Evolutionary conservation across 1,140 invertebrate species (phyloP), one percentile per base, ranked within the genome.

Genomic region (Drosophila sucinea): DNA sequence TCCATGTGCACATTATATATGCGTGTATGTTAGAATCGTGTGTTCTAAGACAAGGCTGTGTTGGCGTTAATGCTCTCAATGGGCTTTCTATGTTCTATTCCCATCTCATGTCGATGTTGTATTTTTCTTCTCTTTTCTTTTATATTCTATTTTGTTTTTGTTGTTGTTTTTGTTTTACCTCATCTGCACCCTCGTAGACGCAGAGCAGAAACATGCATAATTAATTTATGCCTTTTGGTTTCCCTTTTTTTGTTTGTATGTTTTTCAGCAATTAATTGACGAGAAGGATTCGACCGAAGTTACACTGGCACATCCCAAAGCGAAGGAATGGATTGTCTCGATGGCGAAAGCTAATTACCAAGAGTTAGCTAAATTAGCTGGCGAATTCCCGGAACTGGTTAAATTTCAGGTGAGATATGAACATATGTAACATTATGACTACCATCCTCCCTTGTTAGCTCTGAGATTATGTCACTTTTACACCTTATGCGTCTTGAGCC

Each of bases 271-370:
- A 76, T 67, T 90, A 75, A 87, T 90, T 70, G 90, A 91, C 69
- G 87, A 91, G 65, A 91, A 91, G 79, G 78, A 79, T 62, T 69
- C 77, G 38, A 78, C 87, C 23, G 90, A 91, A 70, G 90, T 91
- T 11, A 85, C 80, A 4, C 60, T 91, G 5, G 38, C 83, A 17
- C 91, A 95, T 79, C 93, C 93, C 44, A 96, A 97, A 76, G 95
- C 96, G 67, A 95, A 96, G 79, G 96, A 97, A 92, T 98, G 97
- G 97, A 94, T 97, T 77, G 94, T 98, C 23, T 94, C 95, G 78
- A 95, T 97, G 35, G 95, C 97, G 30, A 94, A 95, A 84, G 95
- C 95, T 47, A 96, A 98, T 89, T 98, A 97, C 91, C 96, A 97
- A 73, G 94, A 95, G 44, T 91, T 98, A 57, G 95, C 96, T 27